A percentile compares a stretch with the other conserved stretches of the same genome.
phyloP scores from a whole-genome alignment of 2,888 invertebrate genomes.

The Pristionchus exspectatus region DNA sequence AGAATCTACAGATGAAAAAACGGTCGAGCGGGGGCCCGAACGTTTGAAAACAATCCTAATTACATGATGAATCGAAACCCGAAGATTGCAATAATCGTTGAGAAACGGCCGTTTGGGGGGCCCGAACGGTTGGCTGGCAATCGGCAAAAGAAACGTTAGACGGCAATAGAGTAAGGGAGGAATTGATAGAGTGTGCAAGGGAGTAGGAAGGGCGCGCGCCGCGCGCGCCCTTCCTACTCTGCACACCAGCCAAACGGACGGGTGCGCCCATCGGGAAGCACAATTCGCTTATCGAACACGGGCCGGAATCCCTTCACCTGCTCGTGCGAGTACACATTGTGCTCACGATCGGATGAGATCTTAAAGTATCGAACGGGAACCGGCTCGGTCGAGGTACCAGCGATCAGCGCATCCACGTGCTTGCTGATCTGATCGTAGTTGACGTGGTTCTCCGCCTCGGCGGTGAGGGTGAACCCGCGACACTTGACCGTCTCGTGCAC shows the following conservation, averaged over 20 bases:
- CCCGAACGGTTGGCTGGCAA: neutral
- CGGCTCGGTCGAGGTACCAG: neutral
- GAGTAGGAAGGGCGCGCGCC: neutral
- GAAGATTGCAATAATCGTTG: neutral
- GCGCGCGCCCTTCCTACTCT: neutral
- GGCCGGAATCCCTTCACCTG: neutral
- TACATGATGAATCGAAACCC: neutral
- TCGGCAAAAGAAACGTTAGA: neutral
- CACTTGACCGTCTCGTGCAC: conserved; percentile 9
- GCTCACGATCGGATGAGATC: neutral
- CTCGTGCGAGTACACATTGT: neutral
- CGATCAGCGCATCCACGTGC: neutral
- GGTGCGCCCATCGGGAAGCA: neutral
- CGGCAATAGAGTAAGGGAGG: neutral
- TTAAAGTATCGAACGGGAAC: neutral
- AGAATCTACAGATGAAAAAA: too few species aligned
- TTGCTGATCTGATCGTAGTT: neutral
- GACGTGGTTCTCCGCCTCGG: neutral
- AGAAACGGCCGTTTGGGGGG: neutral
- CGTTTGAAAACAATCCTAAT: neutral
- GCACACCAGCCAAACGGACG: conserved; percentile 19
- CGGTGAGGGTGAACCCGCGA: conserved; percentile 17
- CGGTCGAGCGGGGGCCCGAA: neutral
- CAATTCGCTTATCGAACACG: neutral
- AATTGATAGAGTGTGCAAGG: neutral